Evolutionary conservation across 1,140 invertebrate species (phyloP).

Genomic region (Aporrectodea caliginosa): DNA sequence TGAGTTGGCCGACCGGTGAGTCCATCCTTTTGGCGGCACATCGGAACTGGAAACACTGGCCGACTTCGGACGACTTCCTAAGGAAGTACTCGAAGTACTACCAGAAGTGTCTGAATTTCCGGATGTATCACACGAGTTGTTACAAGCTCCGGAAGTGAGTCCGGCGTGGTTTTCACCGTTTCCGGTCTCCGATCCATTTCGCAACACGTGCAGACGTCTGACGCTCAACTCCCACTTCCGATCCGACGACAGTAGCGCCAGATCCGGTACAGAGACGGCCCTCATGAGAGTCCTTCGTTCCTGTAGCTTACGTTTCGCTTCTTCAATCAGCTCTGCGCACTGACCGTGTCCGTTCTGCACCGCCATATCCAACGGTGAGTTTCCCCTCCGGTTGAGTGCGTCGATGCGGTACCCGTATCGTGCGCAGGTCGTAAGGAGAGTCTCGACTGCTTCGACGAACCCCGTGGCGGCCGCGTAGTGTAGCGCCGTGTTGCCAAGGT

Average conservation of each 20-base stretch:
- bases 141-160: neutral
- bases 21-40: neutral
- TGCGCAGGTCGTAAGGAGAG: slow-evolving; percentile 25
- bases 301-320: neutral
- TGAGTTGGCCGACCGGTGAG: neutral
- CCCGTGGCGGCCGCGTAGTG: slow-evolving; percentile 46
- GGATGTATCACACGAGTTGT: neutral
- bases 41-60: neutral
- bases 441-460: slow-evolving; percentile 36
- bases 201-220: neutral
- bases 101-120: no score
- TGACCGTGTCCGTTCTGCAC: neutral
- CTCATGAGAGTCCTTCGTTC: neutral
- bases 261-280: neutral
- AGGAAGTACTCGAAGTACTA: no score
- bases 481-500: slow-evolving; percentile 46
- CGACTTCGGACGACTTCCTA: neutral
- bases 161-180: neutral
- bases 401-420: neutral
- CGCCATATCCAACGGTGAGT: neutral
- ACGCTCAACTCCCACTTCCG: neutral
- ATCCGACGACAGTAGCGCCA: neutral
- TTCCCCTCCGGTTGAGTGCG: neutral
- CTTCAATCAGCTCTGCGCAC: neutral
- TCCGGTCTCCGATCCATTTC: neutral